Base-by-base conservation (phyloP, 2,888 invertebrate species). In the Rhimphoctona megacephalus region DNA sequence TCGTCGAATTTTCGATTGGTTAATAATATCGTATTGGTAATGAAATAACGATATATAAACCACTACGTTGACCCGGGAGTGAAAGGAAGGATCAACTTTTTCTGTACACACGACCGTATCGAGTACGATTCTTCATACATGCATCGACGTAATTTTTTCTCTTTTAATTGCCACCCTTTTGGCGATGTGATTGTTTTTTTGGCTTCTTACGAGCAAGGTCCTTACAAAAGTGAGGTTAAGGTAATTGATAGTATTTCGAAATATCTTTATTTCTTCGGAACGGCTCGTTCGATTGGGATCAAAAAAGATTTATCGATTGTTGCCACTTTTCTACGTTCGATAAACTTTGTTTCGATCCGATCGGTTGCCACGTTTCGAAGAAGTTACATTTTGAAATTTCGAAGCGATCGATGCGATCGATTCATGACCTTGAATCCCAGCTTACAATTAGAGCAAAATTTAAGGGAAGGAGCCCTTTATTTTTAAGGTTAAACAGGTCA, bases 11-110 rank as follows among this genome's bases (percentile, higher is more conserved):
- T 52, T 69, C 61, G 61, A 76, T 80, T 70, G 61, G 25, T 43
- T 22, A 64, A 76, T 43, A 69, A 67, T 9, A n/a, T 33, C 14
- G 25, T 72, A 36, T 17, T 30, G 25, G 66, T 80, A 81, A 67
- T 74, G 52, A 30, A 52, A 72, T 36, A 61, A 74, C 80, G 61
- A 73, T 54, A 39, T 30, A 84, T n/a, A 69, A 70, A 43, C 43
- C 61, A 66, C 22, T 61, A 19, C 39, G 52, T 64, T 69, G 57
- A 67, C 43, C 74, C 36, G 61, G 36, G 61, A 80, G 67, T 79
- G 79, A 79, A 79, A 79, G 83, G 83, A 61, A 66, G 25, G 67
- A 64, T 43, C 78, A 52, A 33, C 43, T 54, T 49, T 49, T 49
- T 49, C 46, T 19, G 7, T 49, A 49, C 49, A n/a, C 19, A 49